phyloP scores from a whole-genome alignment of 2,888 invertebrate genomes.

The Vesta saturnalis region DNA sequence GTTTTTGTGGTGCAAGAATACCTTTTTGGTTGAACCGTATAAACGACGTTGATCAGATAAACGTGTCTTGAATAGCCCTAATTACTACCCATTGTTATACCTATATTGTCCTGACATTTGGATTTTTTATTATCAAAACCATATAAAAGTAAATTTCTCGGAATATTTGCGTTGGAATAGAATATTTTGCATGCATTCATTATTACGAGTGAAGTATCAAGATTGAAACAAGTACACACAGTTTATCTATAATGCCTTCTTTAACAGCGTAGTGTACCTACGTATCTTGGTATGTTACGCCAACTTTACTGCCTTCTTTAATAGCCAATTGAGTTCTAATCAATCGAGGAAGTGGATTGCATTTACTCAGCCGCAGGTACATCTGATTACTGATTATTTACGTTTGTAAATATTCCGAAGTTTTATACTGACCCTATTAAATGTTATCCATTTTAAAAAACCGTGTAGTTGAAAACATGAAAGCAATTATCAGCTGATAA shows the following conservation, averaged over 20 bases:
- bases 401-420: constrained; percentile 24
- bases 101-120: not conserved
- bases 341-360: constrained; percentile 37
- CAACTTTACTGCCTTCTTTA: constrained; percentile 35
- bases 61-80: not conserved
- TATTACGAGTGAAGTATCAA: constrained; percentile 28
- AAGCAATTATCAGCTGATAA: no score
- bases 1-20: not conserved
- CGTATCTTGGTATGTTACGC: constrained; percentile 33
- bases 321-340: constrained; percentile 35
- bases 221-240: constrained; percentile 34
- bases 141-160: not conserved
- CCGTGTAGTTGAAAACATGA: no score
- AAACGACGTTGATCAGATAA: constrained; percentile 1
- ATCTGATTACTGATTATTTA: constrained; percentile 29
- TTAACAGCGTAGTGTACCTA: constrained; percentile 37
- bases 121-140: not conserved
- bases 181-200: not conserved
- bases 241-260: constrained; percentile 33
- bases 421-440: constrained; percentile 13
- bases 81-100: not conserved
- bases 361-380: constrained; percentile 27
- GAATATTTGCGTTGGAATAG: not conserved
- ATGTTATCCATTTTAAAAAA: not conserved
- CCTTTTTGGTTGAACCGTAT: not conserved